Percentiles rank a stretch among this genome's conserved stretches.
phyloP scores from a whole-genome alignment of 1,140 invertebrate species.

The Mamestra configurata region DNA sequence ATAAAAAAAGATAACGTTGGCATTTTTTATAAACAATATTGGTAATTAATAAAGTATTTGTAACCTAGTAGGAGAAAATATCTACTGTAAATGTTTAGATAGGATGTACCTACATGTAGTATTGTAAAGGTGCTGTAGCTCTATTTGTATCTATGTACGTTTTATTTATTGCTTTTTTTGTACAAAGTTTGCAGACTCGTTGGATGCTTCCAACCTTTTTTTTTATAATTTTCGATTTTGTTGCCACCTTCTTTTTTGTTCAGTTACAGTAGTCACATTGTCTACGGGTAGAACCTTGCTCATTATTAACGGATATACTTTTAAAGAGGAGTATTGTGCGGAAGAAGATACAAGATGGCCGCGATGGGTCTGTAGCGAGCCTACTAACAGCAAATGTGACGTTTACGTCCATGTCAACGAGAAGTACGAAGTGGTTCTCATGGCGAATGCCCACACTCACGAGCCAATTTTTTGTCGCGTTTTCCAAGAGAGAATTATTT shows the following conservation, averaged over 20 bases:
- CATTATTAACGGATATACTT: slow-evolving; percentile 78
- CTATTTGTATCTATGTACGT: too few relatives aligned
- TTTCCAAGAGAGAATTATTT: slow-evolving; percentile 75
- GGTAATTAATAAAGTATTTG: too few relatives aligned
- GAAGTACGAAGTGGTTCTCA: slow-evolving; percentile 69
- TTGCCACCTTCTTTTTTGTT: slow-evolving; percentile 57
- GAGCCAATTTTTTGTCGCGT: slow-evolving; percentile 72
- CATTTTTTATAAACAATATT: too few relatives aligned
- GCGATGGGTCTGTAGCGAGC: slow-evolving; percentile 77
- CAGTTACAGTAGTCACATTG: slow-evolving; percentile 76
- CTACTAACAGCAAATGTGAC: slow-evolving; percentile 68
- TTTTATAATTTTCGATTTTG: slow-evolving; percentile 9
- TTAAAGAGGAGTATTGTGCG: slow-evolving; percentile 68
- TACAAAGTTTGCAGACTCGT: too few relatives aligned
- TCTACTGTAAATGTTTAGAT: too few relatives aligned
- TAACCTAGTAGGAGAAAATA: too few relatives aligned
- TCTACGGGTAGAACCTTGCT: slow-evolving; percentile 74
- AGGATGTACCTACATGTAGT: too few relatives aligned
- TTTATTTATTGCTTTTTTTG: too few relatives aligned
- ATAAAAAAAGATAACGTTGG: too few relatives aligned
- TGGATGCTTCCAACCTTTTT: too few relatives aligned
- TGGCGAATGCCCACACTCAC: slow-evolving; percentile 74
- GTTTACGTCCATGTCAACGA: slow-evolving; percentile 76
- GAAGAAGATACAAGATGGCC: slow-evolving; percentile 59
- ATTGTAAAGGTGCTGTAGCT: too few relatives aligned